Conservation (phyloP, 53 echinoderm and acorn worm genomes). For the Hippasteria phrygiana region DNA sequence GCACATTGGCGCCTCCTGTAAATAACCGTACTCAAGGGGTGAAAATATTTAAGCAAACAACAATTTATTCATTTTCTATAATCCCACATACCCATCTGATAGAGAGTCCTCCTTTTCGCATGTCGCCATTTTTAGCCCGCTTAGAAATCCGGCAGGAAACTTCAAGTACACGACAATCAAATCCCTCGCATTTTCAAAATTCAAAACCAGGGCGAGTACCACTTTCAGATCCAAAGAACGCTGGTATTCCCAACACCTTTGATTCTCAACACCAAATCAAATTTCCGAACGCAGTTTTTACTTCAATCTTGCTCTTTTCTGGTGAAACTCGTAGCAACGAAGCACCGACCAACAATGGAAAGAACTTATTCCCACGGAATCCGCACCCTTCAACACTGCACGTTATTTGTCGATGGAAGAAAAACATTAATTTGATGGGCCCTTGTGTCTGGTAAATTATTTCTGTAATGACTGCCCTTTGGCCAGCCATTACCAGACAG, state of each 20-base stretch:
- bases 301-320: neutral
- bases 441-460: slow-evolving; percentile 43
- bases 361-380: neutral
- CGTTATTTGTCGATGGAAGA: neutral
- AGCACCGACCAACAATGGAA: neutral
- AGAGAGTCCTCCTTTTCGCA: neutral
- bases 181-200: neutral
- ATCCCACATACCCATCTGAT: slow-evolving; percentile 18
- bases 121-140: slow-evolving; percentile 18
- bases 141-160: neutral
- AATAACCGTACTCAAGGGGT: too few relatives aligned
- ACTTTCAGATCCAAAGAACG: neutral
- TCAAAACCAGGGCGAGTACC: neutral
- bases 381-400: neutral
- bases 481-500: slow-evolving; percentile 24
- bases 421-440: neutral
- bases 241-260: neutral
- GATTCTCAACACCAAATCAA: neutral
- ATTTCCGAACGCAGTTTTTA: neutral
- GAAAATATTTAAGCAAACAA: too few relatives aligned
- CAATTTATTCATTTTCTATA: neutral
- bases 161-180: neutral
- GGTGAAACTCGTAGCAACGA: neutral
- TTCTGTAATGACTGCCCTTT: slow-evolving; percentile 31
- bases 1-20: too few relatives aligned